These are phyloP conservation scores for Halisarca cf. caerulea DNA, from an alignment of 37 sponge, comb jelly and placozoan species.

Conservation along the genomic window DNA sequence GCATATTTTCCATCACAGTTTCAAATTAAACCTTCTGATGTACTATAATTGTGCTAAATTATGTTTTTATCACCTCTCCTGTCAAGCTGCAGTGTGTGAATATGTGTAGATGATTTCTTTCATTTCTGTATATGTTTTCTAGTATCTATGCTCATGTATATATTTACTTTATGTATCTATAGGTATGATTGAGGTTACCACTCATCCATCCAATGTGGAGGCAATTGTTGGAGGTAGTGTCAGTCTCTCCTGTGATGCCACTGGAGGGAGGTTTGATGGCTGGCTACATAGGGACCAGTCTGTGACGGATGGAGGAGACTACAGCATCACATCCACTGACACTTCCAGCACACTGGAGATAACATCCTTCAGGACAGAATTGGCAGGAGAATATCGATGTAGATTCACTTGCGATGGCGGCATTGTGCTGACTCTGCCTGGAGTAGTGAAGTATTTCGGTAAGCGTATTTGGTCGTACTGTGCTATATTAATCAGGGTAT, in stretches of 20 bases:
- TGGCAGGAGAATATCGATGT: constrained; percentile 9
- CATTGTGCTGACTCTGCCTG: neutral
- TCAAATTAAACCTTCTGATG: too few species aligned
- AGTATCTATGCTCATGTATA: too few species aligned
- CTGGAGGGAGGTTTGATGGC: neutral
- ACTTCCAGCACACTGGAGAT: neutral
- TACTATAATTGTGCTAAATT: too few species aligned
- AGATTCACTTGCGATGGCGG: neutral
- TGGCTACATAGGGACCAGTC: neutral
- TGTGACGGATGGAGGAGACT: neutral
- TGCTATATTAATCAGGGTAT: too few species aligned
- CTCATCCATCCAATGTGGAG: neutral
- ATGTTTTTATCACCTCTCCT: too few species aligned
- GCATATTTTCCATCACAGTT: too few species aligned
- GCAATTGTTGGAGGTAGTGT: neutral
- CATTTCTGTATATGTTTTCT: too few species aligned
- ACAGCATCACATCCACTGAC: neutral
- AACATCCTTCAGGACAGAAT: neutral
- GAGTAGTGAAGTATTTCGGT: neutral
- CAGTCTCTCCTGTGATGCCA: neutral
- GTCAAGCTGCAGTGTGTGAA: too few species aligned
- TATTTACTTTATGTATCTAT: too few species aligned
- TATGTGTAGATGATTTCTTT: too few species aligned
- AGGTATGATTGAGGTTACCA: neutral
- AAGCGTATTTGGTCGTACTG: too few species aligned